These are phyloP conservation scores for Entelurus aequoreus DNA, from an alignment of 2,113 vertebrate species.

Conservation along the genomic window DNA sequence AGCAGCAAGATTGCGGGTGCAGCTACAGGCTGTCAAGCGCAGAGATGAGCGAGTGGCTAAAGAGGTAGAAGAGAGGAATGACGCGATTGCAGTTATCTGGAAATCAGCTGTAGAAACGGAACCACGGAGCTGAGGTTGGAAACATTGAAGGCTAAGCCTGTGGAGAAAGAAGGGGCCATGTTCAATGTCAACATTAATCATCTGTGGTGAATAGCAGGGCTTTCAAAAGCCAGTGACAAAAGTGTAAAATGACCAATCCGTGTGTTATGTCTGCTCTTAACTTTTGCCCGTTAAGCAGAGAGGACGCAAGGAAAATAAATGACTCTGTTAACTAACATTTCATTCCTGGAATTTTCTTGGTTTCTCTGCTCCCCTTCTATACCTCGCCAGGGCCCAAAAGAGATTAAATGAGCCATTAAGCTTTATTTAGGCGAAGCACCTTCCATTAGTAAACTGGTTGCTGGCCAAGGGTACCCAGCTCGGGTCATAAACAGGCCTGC, in stretches of 20 bases:
- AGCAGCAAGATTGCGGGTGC: too few relatives aligned
- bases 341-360: slow-evolving; percentile 59
- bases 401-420: slow-evolving; percentile 86
- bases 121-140: slow-evolving; percentile 82
- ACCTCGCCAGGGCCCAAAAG: slow-evolving; percentile 59
- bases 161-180: slow-evolving; percentile 67
- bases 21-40: slow-evolving; percentile 81
- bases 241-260: slow-evolving; percentile 37
- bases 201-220: neutral
- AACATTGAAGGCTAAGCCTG: slow-evolving; percentile 92
- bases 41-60: slow-evolving; percentile 96
- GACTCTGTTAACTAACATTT: slow-evolving; percentile 48
- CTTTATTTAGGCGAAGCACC: slow-evolving; percentile 83
- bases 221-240: slow-evolving; percentile 12
- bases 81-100: slow-evolving; percentile 89
- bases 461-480: slow-evolving; percentile 67
- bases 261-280: slow-evolving; percentile 14
- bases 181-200: slow-evolving; percentile 11
- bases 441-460: slow-evolving; percentile 83
- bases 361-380: slow-evolving; percentile 56
- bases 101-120: slow-evolving; percentile 90
- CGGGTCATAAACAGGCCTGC: slow-evolving; percentile 77
- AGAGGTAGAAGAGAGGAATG: slow-evolving; percentile 97
- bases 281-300: slow-evolving; percentile 32
- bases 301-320: slow-evolving; percentile 39